Evolutionary conservation across 2,888 invertebrate genomes (phyloP), one percentile per base, ranked within the genome.

Genomic region (Aphrophora alni): DNA sequence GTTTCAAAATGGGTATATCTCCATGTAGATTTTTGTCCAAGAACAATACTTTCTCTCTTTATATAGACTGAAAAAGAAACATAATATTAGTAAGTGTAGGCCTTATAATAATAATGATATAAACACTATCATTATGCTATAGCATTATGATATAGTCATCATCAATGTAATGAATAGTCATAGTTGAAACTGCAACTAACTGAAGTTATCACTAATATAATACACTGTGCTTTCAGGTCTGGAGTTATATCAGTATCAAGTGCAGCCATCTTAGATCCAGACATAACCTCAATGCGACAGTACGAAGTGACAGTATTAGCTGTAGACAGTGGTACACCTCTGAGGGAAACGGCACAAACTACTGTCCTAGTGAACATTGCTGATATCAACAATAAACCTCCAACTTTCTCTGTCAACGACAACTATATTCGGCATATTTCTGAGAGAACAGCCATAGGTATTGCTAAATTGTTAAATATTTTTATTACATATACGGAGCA

Each of bases 371-470:
- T 95, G 1, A 92, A 91, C 69, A 91, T 95, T 2, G 90, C 92
- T 84, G 95, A 95, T 85, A 93, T 95, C 0, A 96, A 96, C 85
- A 95, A 97, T 86, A 96, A 96, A 86, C 92, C 95, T 21, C 97
- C 97, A 0, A 91, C 90, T 81, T 96, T 97, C 84, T 92, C 91
- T 77, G 90, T 90, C 73, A 91, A 91, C 77, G 90, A 92, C 0
- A 92, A 93, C 27, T 94, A 95, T 82, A 86, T 86, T 10, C 82
- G 84, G 14, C 86, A 88, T 84, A 92, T 95, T 5, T 94, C 94
- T 0, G 95, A 95, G 86, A 90, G 92, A 85, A 91, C 92, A 0
- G 89, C 90, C 82, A 88, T 92, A 21, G 92, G 92, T 83, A 85
- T n/a, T n/a, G n/a, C n/a, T n/a, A 81, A 82, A 14, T 10, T 44